Evolutionary conservation across 2,888 invertebrate species (phyloP), one percentile per base, ranked within the genome.

Genomic region (Scaeva pyrastri): DNA sequence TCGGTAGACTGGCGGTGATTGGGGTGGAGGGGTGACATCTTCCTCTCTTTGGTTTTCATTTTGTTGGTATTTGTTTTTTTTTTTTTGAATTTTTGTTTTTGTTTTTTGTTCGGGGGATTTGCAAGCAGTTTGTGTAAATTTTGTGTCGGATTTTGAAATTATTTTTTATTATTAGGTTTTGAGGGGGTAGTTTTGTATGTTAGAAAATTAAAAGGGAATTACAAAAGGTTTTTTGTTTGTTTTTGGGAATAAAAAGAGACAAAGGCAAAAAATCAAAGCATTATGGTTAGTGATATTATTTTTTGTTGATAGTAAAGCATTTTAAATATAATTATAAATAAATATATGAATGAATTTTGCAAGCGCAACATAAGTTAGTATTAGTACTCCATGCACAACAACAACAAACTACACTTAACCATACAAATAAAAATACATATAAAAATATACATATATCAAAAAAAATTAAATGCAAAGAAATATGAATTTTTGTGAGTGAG

Each of bases 1-100:
- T 56, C 90, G 88, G 89, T 89, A 90, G 16, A 89, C 88, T 31
- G 89, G 90, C 21, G 90, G 88, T 50, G 88, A 89, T 80, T 88
- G 88, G 21, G 89, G 83, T 81, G 85, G 76, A 39, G 74, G 76
- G 19, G 74, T 81, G 26, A 75, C 79, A 56, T 89, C 88, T 56
- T 88, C 88, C 50, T 89, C 88, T 76, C 88, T 88, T 79, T 77
- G 31, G n/a, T 55, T 77, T 64, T 36, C 76, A n/a, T 41, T 41
- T 56, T 45, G 36, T 62, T 39, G n/a, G 43, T 68, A 70, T 21
- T 73, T 41, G 19, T 7, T 56, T 56, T n/a, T 55, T 55, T 2
- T 31, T 31, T 55, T 56, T 16, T 48, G 12, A 16, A 48, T 48
- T 66, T 68, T 68, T 68, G 52, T 64, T 77, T n/a, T 60, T 52